A percentile compares a stretch with the other conserved stretches of the same genome.
These are phyloP conservation scores for Barnardius zonarius DNA, from an alignment of 2,113 vertebrate genomes.

Conservation along the genomic window DNA sequence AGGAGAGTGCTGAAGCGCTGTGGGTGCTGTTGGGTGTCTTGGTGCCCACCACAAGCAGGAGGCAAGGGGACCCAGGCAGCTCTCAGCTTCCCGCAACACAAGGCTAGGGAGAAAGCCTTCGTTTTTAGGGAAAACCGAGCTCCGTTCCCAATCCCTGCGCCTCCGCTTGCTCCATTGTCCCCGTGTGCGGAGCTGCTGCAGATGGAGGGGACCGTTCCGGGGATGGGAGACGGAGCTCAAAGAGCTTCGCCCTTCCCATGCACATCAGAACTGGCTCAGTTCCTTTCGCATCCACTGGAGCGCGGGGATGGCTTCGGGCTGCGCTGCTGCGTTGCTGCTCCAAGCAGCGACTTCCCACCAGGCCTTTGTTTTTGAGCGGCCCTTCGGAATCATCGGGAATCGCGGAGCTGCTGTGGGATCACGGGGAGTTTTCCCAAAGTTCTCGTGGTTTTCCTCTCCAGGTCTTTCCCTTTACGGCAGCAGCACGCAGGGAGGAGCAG, in stretches of 20 bases:
- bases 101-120: neutral
- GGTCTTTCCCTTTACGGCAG: neutral
- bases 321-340: neutral
- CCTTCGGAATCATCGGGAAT: conserved; percentile 38
- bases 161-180: neutral
- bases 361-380: neutral
- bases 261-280: accelerated
- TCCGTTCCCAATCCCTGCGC: neutral
- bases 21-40: neutral
- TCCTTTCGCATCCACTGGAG: accelerated
- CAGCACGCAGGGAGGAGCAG: neutral
- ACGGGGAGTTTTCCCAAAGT: conserved; percentile 39
- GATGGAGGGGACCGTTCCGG: neutral
- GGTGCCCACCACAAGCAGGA: neutral
- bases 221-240: neutral
- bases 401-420: conserved; percentile 17
- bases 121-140: neutral
- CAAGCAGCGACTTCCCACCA: neutral
- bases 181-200: neutral
- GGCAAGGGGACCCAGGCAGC: no score
- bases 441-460: neutral
- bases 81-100: neutral
- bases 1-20: neutral
- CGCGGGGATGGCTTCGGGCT: accelerated
- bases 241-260: neutral